phyloP scores from a whole-genome alignment of 2,888 invertebrate species.

The Tipula vernalis region DNA sequence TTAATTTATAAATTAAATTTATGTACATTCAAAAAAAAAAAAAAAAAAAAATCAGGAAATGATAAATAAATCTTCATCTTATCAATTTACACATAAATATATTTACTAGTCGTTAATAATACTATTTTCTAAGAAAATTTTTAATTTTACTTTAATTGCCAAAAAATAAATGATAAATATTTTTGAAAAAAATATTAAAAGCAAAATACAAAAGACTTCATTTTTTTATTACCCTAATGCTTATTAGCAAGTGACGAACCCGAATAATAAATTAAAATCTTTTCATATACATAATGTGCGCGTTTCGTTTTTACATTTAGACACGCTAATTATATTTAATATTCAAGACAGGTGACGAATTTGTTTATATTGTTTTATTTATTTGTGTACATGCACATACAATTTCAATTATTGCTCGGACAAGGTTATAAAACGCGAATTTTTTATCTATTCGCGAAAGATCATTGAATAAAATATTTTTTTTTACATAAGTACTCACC shows the following conservation, averaged over 20 bases:
- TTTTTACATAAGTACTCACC: not conserved
- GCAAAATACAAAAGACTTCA: not conserved
- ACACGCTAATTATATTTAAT: not conserved
- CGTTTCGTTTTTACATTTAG: not conserved
- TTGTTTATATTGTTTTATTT: not conserved
- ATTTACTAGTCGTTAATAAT: not conserved
- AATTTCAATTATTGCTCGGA: not conserved
- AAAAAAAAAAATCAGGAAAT: not conserved
- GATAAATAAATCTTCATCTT: not conserved
- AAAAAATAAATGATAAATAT: not conserved
- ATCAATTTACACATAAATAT: not conserved
- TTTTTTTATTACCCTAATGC: not conserved
- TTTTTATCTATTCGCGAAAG: not conserved
- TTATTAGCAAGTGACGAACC: not conserved
- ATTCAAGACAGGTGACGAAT: not conserved
- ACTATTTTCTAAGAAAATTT: not conserved
- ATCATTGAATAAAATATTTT: not conserved
- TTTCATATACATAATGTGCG: not conserved
- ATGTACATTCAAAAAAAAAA: not conserved
- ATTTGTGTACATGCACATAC: not conserved
- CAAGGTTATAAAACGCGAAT: not conserved
- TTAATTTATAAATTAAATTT: not conserved
- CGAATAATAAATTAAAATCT: not conserved
- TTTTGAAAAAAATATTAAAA: not conserved
- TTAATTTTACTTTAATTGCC: not conserved